Evolutionary conservation across 2,888 invertebrate genomes (phyloP).

Genomic region (Camponotus fellah): DNA sequence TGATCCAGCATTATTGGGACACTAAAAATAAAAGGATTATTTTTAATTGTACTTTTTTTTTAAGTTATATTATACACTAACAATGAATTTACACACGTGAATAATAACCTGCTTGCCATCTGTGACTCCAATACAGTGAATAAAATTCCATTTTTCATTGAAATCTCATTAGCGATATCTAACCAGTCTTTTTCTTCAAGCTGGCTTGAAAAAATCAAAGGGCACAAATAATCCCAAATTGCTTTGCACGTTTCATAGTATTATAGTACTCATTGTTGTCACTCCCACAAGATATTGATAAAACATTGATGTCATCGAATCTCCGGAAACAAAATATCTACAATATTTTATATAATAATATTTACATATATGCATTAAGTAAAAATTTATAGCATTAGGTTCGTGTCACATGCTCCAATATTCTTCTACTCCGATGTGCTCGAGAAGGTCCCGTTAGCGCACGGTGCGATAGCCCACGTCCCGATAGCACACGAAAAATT

Average conservation of each 20-base stretch:
- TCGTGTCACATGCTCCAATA: no score
- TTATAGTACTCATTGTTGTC: background rate
- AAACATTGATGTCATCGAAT: background rate
- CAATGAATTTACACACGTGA: constrained; percentile 2
- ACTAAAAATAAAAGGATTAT: background rate
- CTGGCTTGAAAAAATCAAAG: background rate
- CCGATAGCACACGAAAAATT: no score
- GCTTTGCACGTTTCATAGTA: background rate
- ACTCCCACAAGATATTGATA: background rate
- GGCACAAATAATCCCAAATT: background rate
- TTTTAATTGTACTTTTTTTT: no score
- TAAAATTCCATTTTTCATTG: background rate
- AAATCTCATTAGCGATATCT: background rate
- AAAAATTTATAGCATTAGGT: background rate
- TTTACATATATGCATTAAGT: background rate
- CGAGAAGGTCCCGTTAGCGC: no score
- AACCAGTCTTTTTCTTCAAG: background rate
- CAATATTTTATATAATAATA: background rate
- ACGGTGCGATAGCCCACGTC: no score
- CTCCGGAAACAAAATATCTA: constrained; percentile 8
- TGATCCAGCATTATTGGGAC: background rate
- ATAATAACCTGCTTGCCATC: background rate
- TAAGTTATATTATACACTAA: no score
- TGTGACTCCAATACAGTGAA: background rate
- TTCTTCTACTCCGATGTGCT: no score